These are phyloP conservation scores for Sorex maritimensis DNA, from an alignment of 2,797 vertebrate species.

Conservation along the genomic window DNA sequence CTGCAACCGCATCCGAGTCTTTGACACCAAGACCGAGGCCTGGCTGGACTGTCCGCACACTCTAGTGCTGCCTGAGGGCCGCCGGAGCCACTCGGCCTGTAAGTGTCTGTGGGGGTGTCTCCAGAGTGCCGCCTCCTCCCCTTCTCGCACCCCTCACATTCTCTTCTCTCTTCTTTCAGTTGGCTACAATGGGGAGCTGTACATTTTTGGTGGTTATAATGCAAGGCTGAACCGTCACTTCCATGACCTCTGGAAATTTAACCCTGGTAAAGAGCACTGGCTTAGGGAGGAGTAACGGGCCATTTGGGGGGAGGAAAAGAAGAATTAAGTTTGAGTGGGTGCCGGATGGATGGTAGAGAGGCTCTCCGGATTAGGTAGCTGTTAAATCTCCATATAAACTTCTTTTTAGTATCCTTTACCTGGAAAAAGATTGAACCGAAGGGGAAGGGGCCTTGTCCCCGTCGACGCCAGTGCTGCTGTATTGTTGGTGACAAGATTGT, in stretches of 20 bases:
- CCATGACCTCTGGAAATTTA: conserved; percentile 99
- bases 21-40: conserved; percentile 96
- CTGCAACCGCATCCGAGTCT: conserved; percentile 98
- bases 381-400: neutral
- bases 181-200: conserved; percentile 97
- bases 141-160: neutral
- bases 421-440: conserved; percentile 98
- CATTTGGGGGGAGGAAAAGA: neutral
- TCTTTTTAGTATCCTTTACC: conserved; percentile 89
- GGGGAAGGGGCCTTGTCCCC: conserved; percentile 97
- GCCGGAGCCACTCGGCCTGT: conserved; percentile 99
- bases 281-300: conserved; percentile 21
- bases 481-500: conserved; percentile 98
- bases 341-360: neutral
- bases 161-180: conserved; percentile 90
- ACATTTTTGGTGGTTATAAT: conserved; percentile 99
- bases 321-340: neutral
- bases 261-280: conserved; percentile 93
- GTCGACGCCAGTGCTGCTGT: conserved; percentile 98
- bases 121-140: neutral
- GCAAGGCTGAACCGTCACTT: conserved; percentile 98
- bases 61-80: conserved; percentile 95
- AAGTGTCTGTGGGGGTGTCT: conserved; percentile 86
- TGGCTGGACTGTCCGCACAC: conserved; percentile 95
- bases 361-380: neutral